These are phyloP conservation scores for Galerucella calmariensis DNA, from an alignment of 2,888 invertebrate genomes.

Conservation along the genomic window DNA sequence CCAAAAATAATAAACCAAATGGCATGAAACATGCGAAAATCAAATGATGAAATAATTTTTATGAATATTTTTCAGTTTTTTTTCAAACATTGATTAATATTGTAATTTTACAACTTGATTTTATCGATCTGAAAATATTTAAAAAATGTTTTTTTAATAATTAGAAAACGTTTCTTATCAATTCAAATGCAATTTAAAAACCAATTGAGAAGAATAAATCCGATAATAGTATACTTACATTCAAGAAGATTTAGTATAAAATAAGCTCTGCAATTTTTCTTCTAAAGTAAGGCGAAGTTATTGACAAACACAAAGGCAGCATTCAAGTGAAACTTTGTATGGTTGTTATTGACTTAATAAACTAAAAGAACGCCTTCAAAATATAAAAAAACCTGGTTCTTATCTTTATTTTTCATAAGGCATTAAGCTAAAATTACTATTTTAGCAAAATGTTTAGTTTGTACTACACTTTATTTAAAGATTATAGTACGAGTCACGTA, in stretches of 20 bases:
- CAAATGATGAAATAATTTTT: too few species aligned
- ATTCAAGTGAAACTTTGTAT: neutral
- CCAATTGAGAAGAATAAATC: neutral
- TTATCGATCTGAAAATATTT: too few species aligned
- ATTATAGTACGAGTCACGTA: neutral
- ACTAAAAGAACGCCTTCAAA: too few species aligned
- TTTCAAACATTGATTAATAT: too few species aligned
- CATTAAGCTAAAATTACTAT: neutral
- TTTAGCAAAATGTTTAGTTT: neutral
- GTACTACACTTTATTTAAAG: neutral
- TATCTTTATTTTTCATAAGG: neutral
- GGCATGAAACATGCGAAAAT: too few species aligned
- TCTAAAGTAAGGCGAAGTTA: neutral
- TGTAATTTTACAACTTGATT: too few species aligned
- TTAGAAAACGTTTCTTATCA: neutral
- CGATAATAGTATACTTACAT: neutral
- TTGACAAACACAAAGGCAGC: neutral
- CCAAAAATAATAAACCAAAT: too few species aligned
- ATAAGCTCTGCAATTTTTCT: neutral
- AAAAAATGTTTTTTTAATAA: too few species aligned
- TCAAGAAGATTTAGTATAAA: too few species aligned
- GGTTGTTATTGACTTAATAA: neutral
- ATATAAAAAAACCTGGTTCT: neutral
- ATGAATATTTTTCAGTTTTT: too few species aligned
- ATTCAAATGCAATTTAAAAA: too few species aligned